Percentiles rank a stretch among this genome's conserved stretches.
phyloP scores from a whole-genome alignment of 2,113 vertebrate genomes.

The Pelecanus crispus region DNA sequence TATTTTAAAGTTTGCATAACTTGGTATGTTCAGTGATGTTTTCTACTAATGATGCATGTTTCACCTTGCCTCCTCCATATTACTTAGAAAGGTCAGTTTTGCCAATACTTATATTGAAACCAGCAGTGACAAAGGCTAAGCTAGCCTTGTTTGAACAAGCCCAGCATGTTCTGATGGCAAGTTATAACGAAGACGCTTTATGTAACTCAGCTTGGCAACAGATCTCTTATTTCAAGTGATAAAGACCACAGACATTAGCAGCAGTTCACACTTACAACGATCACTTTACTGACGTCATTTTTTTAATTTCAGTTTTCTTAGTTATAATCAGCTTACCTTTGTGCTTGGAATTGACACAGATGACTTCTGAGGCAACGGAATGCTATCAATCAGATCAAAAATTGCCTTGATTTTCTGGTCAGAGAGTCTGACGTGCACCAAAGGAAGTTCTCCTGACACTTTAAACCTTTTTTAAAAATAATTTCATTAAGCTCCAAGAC shows the following conservation, averaged over 20 bases:
- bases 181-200: neutral
- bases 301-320: neutral
- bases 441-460: conserved; percentile 88
- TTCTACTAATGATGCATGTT: neutral
- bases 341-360: conserved; percentile 60
- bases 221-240: neutral
- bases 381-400: conserved; percentile 81
- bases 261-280: neutral
- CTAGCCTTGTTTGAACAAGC: neutral
- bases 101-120: neutral
- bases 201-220: neutral
- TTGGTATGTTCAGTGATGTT: neutral
- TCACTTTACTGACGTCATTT: accelerated
- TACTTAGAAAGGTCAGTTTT: neutral
- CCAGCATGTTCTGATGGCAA: neutral
- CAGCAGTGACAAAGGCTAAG: neutral
- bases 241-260: neutral
- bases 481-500: neutral
- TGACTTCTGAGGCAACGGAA: conserved; percentile 80
- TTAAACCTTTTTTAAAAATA: conserved; percentile 79
- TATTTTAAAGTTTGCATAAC: neutral
- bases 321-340: conserved; percentile 69
- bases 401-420: conserved; percentile 88
- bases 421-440: conserved; percentile 88
- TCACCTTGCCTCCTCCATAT: neutral